Conservation (phyloP, 2,113 vertebrate genomes). For the Ceyx melanurus region DNA sequence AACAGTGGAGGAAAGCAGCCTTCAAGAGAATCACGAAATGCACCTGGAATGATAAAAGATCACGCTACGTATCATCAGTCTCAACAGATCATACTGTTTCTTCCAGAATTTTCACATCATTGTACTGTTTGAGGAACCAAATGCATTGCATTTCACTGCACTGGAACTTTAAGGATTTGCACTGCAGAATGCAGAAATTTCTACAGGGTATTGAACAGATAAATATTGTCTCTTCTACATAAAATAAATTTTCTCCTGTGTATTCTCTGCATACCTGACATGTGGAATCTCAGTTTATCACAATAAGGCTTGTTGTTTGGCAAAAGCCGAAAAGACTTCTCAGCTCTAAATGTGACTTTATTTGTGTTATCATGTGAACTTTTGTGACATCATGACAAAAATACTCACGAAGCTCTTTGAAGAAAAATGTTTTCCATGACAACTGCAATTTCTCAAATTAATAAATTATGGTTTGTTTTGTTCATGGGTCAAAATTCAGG, state of each 20-base stretch:
- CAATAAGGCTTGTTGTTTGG: not conserved
- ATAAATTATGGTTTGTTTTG: not conserved
- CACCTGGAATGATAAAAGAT: not conserved
- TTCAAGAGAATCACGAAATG: not conserved
- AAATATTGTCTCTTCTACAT: not conserved
- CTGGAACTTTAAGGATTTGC: not conserved
- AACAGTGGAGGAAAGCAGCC: not conserved
- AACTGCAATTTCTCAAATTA: not conserved
- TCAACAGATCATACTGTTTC: not conserved
- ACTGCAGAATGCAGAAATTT: not conserved
- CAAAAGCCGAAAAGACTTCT: not conserved
- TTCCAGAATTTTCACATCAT: not conserved
- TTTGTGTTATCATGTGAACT: not conserved
- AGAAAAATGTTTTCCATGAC: not conserved
- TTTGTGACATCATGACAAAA: not conserved
- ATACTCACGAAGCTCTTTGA: not conserved
- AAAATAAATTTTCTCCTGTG: not conserved
- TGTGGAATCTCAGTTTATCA: not conserved
- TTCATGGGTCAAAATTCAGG: not conserved
- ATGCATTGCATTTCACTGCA: not conserved
- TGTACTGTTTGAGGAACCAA: not conserved
- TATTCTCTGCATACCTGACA: not conserved
- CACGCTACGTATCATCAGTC: not conserved
- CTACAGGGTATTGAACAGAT: not conserved
- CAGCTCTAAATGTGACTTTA: not conserved